These are phyloP conservation scores for Cercopithecus hamlyni DNA, from an alignment of 2,797 vertebrate genomes.

Conservation along the genomic window DNA sequence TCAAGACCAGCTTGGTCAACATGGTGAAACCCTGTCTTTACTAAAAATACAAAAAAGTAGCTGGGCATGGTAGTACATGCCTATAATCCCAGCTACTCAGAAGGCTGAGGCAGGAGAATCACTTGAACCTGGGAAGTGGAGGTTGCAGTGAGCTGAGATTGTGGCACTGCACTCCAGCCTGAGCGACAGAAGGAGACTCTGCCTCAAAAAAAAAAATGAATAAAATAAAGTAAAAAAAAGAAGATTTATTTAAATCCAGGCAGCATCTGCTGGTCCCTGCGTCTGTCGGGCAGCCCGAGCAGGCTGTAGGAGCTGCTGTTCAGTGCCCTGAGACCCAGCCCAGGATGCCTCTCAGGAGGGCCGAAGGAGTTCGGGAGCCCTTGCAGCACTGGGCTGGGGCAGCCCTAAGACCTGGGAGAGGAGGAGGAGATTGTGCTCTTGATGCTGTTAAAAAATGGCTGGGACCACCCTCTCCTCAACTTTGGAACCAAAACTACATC, in stretches of 20 bases:
- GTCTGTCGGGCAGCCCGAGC: neutral
- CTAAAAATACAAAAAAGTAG: neutral
- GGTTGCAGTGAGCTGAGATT: neutral
- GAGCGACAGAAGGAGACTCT: accelerated
- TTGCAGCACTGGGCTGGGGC: neutral
- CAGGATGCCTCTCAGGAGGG: neutral
- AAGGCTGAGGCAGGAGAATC: neutral
- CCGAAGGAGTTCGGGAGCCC: neutral
- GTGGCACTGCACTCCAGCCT: neutral
- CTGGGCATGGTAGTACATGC: neutral
- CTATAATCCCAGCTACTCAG: neutral
- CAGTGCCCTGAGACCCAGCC: neutral
- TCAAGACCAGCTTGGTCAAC: neutral
- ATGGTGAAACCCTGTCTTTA: neutral
- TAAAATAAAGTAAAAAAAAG: neutral
- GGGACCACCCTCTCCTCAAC: neutral
- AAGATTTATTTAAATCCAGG: neutral
- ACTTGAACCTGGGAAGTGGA: neutral
- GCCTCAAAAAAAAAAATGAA: neutral
- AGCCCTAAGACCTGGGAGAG: neutral
- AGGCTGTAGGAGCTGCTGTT: accelerated
- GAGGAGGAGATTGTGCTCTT: neutral
- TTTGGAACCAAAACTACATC: neutral
- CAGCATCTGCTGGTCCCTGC: neutral
- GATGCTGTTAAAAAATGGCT: neutral